Percentiles rank a stretch among this genome's conserved stretches.
These are phyloP conservation scores for Odontocolon sp. DNA, from an alignment of 2,888 invertebrate genomes.

Conservation along the genomic window DNA sequence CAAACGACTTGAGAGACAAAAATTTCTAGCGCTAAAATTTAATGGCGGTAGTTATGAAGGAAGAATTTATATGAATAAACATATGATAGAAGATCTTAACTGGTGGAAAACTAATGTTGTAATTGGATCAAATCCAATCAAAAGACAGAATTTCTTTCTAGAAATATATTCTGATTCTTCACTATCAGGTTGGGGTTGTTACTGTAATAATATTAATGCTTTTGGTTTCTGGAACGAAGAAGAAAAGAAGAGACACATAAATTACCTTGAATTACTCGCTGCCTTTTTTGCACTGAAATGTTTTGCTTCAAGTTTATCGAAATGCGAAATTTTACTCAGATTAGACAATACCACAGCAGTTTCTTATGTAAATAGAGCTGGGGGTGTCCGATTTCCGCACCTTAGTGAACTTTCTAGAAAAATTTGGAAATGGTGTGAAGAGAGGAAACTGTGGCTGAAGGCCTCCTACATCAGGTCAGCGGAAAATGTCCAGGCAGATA, in stretches of 20 bases:
- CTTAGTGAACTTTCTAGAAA: constrained; percentile 2
- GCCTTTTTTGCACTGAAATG: constrained; percentile 5
- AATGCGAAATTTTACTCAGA: constrained; percentile 4
- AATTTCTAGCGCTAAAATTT: constrained; percentile 23
- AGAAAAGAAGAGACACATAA: constrained; percentile 16
- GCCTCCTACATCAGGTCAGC: constrained; percentile 45
- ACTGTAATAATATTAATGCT: not conserved
- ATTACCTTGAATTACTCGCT: constrained; percentile 31
- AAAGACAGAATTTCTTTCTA: not conserved
- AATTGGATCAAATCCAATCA: constrained; percentile 33
- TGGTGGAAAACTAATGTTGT: constrained; percentile 44
- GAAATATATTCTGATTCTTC: constrained; percentile 29
- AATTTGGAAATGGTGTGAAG: constrained; percentile 40
- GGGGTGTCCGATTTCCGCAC: not conserved
- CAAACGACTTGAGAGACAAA: constrained; percentile 29
- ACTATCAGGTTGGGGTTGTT: constrained; percentile 16
- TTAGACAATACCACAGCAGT: constrained; percentile 3
- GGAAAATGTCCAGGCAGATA: constrained; percentile 37
- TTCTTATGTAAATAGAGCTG: not conserved
- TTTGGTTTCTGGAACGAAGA: constrained; percentile 2
- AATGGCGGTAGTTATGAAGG: constrained; percentile 34
- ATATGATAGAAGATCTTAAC: constrained; percentile 26
- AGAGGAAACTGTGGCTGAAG: constrained; percentile 26
- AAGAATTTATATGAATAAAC: constrained; percentile 14
- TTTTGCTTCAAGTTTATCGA: not conserved